Evolutionary conservation across 2,797 vertebrate species (phyloP).

Genomic region (Schizopygopsis pylzovi): DNA sequence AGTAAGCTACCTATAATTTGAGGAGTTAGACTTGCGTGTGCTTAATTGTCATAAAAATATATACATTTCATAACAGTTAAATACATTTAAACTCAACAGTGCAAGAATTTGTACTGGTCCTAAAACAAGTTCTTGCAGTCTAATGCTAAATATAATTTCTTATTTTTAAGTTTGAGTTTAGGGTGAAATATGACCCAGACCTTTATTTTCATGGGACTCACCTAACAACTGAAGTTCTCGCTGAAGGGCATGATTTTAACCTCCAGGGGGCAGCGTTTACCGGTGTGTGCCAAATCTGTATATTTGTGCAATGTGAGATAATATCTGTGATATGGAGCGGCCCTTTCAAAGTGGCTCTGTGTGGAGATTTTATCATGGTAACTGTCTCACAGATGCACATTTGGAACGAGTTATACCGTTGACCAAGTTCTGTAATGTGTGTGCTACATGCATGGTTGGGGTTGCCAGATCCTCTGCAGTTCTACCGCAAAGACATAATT

Average conservation of each 20-base stretch:
- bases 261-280: slow-evolving; percentile 43
- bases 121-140: background rate
- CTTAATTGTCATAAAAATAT: background rate
- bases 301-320: slow-evolving; percentile 65
- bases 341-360: slow-evolving; percentile 38
- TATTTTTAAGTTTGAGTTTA: background rate
- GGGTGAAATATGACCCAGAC: background rate
- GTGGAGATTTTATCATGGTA: slow-evolving; percentile 29
- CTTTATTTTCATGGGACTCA: slow-evolving; percentile 7
- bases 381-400: slow-evolving; percentile 64
- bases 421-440: slow-evolving; percentile 37
- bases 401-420: slow-evolving; percentile 36
- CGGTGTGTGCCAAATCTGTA: slow-evolving; percentile 29
- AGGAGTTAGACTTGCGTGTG: background rate
- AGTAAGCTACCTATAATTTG: background rate
- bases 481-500: background rate
- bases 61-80: background rate
- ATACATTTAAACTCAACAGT: background rate
- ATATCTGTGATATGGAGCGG: slow-evolving; percentile 32
- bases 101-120: background rate
- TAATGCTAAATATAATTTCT: background rate
- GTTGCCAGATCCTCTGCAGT: slow-evolving; percentile 57
- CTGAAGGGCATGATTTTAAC: background rate
- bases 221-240: background rate
- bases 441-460: slow-evolving; percentile 51